Percentiles rank a stretch among this genome's conserved stretches.
These are phyloP conservation scores for Clarias laeviceps DNA, from an alignment of 2,797 vertebrate genomes.

Conservation along the genomic window DNA sequence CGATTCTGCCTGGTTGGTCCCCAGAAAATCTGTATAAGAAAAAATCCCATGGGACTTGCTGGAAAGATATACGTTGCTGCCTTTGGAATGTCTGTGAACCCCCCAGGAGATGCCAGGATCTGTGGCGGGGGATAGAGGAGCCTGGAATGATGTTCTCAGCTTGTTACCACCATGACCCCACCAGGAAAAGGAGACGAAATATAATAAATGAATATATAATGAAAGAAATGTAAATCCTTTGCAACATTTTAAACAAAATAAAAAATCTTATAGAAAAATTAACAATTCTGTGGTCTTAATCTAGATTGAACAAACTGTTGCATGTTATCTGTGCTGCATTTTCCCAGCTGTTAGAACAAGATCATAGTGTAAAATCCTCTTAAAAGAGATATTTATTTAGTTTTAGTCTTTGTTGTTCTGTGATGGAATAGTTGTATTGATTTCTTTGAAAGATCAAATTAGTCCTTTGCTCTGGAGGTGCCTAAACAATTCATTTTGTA, in stretches of 20 bases:
- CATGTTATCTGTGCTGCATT: constrained; percentile 12
- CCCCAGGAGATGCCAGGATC: not conserved
- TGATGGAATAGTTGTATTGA: constrained; percentile 78
- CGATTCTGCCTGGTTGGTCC: not conserved
- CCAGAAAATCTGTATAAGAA: not conserved
- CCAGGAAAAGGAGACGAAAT: not conserved
- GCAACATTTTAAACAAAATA: not conserved
- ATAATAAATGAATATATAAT: not conserved
- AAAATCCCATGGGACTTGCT: not conserved
- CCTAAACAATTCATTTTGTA: constrained; percentile 62
- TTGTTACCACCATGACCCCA: not conserved
- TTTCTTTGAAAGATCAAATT: constrained; percentile 75
- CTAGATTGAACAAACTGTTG: not conserved
- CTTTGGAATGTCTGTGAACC: not conserved
- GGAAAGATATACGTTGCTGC: not conserved
- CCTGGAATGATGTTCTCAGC: not conserved
- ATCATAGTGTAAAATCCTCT: constrained; percentile 61
- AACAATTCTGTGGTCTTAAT: not conserved
- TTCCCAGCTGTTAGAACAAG: constrained; percentile 58
- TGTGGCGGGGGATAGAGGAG: not conserved
- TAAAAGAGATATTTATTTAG: constrained; percentile 70
- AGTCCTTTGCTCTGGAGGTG: constrained; percentile 64
- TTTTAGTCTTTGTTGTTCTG: constrained; percentile 72
- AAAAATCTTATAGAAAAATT: not conserved
- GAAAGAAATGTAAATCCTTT: not conserved